Base-by-base conservation (phyloP, 2,113 vertebrate genomes). In the Pithys albifrons region DNA sequence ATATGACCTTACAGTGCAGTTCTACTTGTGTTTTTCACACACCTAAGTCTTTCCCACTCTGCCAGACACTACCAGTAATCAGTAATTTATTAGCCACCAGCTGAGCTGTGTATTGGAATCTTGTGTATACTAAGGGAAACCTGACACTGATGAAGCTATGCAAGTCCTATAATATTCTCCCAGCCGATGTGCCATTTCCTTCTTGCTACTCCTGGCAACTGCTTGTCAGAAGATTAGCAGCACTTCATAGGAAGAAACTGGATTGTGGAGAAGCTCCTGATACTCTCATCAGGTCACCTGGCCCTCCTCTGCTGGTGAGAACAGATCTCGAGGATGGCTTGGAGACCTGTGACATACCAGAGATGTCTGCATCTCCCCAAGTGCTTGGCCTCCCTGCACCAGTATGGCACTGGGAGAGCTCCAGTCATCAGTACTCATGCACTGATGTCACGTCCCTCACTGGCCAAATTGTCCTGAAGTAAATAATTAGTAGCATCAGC, bases 401-500 rank as follows among this genome's bases (percentile, higher is more conserved):
- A 70, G 29, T 4, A 3, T 18, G 45, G 27, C 49, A 27, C 37
- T 48, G 45, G 17, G 28, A 85, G 27, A 41, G 4, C 19, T 69
- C 27, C 58, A 71, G 28, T 4, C 41, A 57, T 25, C 58, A 27
- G 1, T 4, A 27, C 7, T 24, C 2, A 0, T 5, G n/a, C 5
- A 10, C 27, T 35, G 57, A 39, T 45, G 24, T 51, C 52, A 8
- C 0, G 0, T 37, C 13, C 5, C 29, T n/a, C 24, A 29, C 12
- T 28, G 14, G 6, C 3, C 6, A 31, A 9, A 33, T 12, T 59
- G 19, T 48, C n/a, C 45, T 69, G 22, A 69, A 35, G 9, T 35
- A 37, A 35, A 14, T 14, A 12, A 33, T 29, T 43, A 66, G 31
- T 6, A 23, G 4, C 31, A 92, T 43, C n/a, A 66, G 9, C 5